These are phyloP conservation scores for Frankliniella intonsa DNA, from an alignment of 2,888 invertebrate genomes.

Conservation along the genomic window DNA sequence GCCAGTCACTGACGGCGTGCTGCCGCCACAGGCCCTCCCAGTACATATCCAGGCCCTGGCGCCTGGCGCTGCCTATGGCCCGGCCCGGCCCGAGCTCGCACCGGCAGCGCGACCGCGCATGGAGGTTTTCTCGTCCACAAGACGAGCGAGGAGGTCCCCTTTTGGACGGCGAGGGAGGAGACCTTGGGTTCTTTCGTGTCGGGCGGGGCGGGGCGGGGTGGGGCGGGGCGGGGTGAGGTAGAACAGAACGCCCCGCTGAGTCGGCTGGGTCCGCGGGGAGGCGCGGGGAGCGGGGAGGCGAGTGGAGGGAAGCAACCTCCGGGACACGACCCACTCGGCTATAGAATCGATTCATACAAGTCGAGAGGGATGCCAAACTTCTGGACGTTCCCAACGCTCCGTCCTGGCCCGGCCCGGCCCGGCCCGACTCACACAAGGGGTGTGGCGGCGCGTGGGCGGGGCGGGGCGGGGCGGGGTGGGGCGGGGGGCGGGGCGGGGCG, in stretches of 20 bases:
- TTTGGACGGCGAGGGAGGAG: neutral
- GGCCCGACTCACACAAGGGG: no score
- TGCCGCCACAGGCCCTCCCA: neutral
- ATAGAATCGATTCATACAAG: constrained; percentile 21
- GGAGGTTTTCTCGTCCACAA: neutral
- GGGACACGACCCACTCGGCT: constrained; percentile 14
- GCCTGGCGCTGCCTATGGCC: no score
- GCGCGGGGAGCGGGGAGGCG: neutral
- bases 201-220: neutral
- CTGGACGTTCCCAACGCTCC: neutral
- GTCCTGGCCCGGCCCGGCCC: no score
- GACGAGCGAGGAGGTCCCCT: no score
- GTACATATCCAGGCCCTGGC: no score
- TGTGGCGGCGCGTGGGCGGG: no score
- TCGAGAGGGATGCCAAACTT: constrained; percentile 15
- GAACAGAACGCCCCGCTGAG: neutral
- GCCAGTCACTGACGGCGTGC: no score
- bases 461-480: no score
- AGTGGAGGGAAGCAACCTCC: neutral
- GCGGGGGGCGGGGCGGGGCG: no score
- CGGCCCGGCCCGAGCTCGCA: neutral
- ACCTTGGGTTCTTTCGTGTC: neutral
- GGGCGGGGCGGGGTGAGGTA: neutral
- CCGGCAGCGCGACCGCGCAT: neutral
- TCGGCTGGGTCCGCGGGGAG: neutral